phyloP scores from a whole-genome alignment of 2,797 vertebrate genomes.

The Brotula barbata region DNA sequence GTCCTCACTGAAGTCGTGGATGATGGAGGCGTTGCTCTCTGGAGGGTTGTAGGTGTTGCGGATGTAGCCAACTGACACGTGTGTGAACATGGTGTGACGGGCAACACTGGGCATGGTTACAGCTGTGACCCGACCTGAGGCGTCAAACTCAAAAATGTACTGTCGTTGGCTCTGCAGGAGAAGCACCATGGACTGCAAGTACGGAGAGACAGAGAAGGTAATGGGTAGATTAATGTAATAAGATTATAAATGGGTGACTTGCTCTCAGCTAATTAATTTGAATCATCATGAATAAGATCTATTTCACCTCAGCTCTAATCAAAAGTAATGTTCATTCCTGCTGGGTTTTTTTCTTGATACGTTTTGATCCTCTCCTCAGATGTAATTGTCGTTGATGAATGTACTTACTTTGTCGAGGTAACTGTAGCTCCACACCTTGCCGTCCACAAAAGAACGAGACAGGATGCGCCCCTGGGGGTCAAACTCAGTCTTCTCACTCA shows the following conservation, averaged over 20 bases:
- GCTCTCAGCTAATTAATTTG: slow-evolving; percentile 55
- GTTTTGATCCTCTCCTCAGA: slow-evolving; percentile 16
- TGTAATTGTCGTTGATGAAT: slow-evolving; percentile 32
- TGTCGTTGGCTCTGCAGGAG: slow-evolving; percentile 97
- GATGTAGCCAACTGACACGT: slow-evolving; percentile 96
- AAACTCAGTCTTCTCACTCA: slow-evolving; percentile 95
- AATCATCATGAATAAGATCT: slow-evolving; percentile 60
- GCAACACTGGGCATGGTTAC: slow-evolving; percentile 99
- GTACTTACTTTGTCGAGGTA: slow-evolving; percentile 89
- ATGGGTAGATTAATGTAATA: slow-evolving; percentile 54
- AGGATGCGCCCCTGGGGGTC: slow-evolving; percentile 92
- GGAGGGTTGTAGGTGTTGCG: slow-evolving; percentile 97
- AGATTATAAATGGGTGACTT: slow-evolving; percentile 57
- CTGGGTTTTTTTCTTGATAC: slow-evolving; percentile 20
- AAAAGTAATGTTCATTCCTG: slow-evolving; percentile 34
- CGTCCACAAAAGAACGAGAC: slow-evolving; percentile 93
- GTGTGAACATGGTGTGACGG: slow-evolving; percentile 97
- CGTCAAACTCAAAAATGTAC: slow-evolving; percentile 97
- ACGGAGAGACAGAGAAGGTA: slow-evolving; percentile 3
- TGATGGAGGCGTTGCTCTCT: slow-evolving; percentile 96
- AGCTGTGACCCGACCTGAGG: slow-evolving; percentile 89
- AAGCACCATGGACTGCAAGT: slow-evolving; percentile 92
- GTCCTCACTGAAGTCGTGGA: slow-evolving; percentile 95
- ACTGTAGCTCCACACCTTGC: slow-evolving; percentile 98
- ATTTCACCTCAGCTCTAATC: slow-evolving; percentile 52